Evolutionary conservation across 2,113 vertebrate species (phyloP).

Genomic region (Puntigrus tetrazona): DNA sequence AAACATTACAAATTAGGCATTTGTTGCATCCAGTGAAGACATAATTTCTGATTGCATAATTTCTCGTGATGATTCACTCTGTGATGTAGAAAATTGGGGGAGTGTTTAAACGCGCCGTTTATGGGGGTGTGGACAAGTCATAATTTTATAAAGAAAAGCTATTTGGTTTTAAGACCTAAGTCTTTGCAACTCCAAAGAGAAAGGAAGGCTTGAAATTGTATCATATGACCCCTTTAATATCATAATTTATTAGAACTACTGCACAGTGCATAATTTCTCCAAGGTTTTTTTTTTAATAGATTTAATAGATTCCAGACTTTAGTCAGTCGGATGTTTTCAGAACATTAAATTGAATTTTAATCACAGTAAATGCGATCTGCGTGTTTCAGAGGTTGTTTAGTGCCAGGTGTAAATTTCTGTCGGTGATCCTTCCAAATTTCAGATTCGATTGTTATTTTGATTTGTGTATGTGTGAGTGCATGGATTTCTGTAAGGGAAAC

Average conservation of each 20-base stretch:
- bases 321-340: background rate
- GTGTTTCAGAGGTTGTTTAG: background rate
- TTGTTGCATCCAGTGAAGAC: too few relatives aligned
- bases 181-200: too few relatives aligned
- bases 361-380: background rate
- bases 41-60: too few relatives aligned
- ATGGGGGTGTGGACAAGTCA: too few relatives aligned
- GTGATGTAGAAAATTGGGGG: too few relatives aligned
- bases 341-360: background rate
- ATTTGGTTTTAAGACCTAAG: too few relatives aligned
- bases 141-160: too few relatives aligned
- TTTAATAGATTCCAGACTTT: background rate
- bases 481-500: background rate
- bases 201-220: too few relatives aligned
- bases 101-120: too few relatives aligned
- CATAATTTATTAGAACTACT: background rate
- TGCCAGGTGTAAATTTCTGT: conserved; percentile 1
- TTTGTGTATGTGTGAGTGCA: background rate
- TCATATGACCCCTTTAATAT: too few relatives aligned
- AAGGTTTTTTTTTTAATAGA: background rate
- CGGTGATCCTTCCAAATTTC: background rate
- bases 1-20: too few relatives aligned
- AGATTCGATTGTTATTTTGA: background rate
- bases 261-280: background rate
- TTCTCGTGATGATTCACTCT: too few relatives aligned